phyloP scores from a whole-genome alignment of 2,797 vertebrate species.

The Megalops cyprinoides region DNA sequence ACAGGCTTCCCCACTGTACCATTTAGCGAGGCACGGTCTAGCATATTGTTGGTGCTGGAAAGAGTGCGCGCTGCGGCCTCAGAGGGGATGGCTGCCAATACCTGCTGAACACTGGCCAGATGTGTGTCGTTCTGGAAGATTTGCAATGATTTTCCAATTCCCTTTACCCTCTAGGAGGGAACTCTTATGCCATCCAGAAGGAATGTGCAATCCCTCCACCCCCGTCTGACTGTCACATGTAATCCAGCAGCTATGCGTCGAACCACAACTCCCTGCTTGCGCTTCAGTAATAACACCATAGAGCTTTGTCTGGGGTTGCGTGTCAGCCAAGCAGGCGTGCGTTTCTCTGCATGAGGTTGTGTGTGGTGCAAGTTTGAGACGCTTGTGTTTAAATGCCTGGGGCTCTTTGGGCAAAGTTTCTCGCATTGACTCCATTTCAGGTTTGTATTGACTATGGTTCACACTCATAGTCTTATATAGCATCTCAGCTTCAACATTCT shows the following conservation, averaged over 20 bases:
- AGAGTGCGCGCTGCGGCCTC: neutral
- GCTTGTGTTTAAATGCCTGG: neutral
- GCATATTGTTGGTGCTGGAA: conserved; percentile 4
- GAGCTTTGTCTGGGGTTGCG: neutral
- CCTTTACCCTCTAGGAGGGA: conserved; percentile 58
- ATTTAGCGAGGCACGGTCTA: neutral
- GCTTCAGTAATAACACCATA: conserved; percentile 3
- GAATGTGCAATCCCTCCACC: conserved; percentile 70
- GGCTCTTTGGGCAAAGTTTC: neutral
- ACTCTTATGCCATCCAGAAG: conserved; percentile 72
- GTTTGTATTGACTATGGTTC: neutral
- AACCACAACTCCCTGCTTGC: neutral
- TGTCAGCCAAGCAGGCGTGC: neutral
- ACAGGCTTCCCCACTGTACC: neutral
- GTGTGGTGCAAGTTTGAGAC: neutral
- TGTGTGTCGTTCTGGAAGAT: conserved; percentile 56
- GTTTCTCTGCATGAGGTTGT: neutral
- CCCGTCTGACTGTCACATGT: conserved; percentile 41
- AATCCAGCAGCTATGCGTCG: neutral
- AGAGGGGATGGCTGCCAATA: conserved; percentile 19
- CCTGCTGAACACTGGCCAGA: conserved; percentile 15
- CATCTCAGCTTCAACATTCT: neutral
- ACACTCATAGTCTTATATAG: neutral
- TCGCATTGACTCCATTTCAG: neutral
- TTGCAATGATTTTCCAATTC: conserved; percentile 67